phyloP scores from a whole-genome alignment of 2,888 invertebrate species.

The Hemaris fuciformis region DNA sequence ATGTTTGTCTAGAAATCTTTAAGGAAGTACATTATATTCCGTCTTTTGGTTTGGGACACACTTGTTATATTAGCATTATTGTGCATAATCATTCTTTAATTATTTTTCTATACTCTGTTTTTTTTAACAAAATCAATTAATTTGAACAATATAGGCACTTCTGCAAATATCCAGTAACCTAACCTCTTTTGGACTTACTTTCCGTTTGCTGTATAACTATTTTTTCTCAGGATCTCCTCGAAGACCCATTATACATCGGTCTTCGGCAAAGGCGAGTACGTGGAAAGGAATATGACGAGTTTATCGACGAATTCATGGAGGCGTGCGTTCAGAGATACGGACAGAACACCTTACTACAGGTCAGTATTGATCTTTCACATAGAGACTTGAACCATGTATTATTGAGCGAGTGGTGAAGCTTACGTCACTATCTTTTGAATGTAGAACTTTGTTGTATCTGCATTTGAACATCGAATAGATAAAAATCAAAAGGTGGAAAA shows the following conservation, averaged over 20 bases:
- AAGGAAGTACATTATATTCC: too few species aligned
- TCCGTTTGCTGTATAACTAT: neutral
- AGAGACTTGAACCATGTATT: neutral
- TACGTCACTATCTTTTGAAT: too few species aligned
- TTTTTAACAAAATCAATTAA: neutral
- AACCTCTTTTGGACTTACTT: neutral
- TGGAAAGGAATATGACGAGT: conserved; percentile 94
- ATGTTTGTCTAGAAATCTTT: too few species aligned
- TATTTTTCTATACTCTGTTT: too few species aligned
- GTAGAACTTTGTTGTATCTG: too few species aligned
- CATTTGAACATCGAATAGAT: too few species aligned
- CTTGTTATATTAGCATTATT: too few species aligned
- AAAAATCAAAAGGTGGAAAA: too few species aligned
- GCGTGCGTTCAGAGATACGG: conserved; percentile 94
- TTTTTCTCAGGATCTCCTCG: conserved; percentile 85
- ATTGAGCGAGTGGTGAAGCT: too few species aligned
- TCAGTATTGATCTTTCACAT: conserved; percentile 36
- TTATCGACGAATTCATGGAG: conserved; percentile 98
- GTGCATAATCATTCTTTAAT: too few species aligned
- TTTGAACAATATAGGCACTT: neutral
- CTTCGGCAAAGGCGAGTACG: conserved; percentile 91
- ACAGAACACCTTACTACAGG: conserved; percentile 90
- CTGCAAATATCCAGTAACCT: too few species aligned
- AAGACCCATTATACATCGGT: conserved; percentile 98
- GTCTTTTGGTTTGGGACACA: too few species aligned